Conservation (phyloP, 2,113 vertebrate species). For the Coreoperca whiteheadi region DNA sequence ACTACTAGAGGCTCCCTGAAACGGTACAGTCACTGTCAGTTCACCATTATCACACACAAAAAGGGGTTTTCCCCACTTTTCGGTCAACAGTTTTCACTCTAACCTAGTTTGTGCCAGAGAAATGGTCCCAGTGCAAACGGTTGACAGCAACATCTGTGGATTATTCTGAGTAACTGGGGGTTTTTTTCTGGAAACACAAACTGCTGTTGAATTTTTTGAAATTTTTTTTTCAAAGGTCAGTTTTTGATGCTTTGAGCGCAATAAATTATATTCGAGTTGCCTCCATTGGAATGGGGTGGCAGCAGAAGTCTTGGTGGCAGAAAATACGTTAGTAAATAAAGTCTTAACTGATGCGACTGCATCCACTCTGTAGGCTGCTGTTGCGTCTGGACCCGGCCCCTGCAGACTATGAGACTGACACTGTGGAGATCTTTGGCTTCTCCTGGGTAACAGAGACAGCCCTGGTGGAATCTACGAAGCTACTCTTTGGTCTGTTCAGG, state of each 20-base stretch:
- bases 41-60: background rate
- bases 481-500: slow-evolving; percentile 95
- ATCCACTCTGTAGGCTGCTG: slow-evolving; percentile 84
- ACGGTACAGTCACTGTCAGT: slow-evolving; percentile 81
- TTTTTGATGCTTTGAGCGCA: slow-evolving; percentile 7
- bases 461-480: slow-evolving; percentile 89
- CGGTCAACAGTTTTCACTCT: background rate
- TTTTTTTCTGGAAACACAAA: background rate
- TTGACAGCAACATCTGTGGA: background rate
- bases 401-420: slow-evolving; percentile 89
- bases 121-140: background rate
- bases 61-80: background rate
- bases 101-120: slow-evolving; percentile 12
- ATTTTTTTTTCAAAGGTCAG: background rate
- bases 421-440: slow-evolving; percentile 93
- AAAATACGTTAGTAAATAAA: background rate
- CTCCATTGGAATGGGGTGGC: background rate
- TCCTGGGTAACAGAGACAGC: slow-evolving; percentile 94
- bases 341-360: background rate
- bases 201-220: background rate
- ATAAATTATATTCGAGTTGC: slow-evolving; percentile 2
- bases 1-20: slow-evolving; percentile 90
- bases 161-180: background rate
- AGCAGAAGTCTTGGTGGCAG: background rate
- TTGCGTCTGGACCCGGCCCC: slow-evolving; percentile 93